Conservation (phyloP, 2,888 invertebrate genomes). For the Phaonia tiefii region DNA sequence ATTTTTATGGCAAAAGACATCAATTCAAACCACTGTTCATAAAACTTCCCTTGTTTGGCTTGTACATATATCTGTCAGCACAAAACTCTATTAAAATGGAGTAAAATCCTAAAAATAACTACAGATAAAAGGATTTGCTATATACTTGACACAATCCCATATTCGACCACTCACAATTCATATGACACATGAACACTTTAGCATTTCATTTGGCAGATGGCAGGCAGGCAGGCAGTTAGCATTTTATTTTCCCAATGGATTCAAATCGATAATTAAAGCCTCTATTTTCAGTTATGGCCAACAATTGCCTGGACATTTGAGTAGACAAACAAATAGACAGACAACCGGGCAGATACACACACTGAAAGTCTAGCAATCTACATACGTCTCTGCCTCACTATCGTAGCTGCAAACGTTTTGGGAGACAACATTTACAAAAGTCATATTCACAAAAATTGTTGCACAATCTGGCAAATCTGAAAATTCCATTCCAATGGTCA, state of each 20-base stretch:
- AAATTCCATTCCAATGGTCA: constrained; percentile 64
- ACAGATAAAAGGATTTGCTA: constrained; percentile 51
- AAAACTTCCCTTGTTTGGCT: neutral
- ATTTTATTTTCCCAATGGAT: constrained; percentile 60
- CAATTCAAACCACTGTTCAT: neutral
- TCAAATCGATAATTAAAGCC: constrained; percentile 63
- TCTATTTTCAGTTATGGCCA: constrained; percentile 45
- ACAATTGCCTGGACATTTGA: constrained; percentile 2
- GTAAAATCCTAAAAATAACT: constrained; percentile 48
- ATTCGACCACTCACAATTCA: constrained; percentile 8
- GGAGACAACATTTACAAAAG: constrained; percentile 25
- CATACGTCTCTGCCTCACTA: neutral
- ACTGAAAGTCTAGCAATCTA: neutral
- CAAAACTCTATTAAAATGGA: constrained; percentile 10
- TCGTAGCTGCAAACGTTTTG: neutral
- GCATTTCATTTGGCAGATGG: neutral
- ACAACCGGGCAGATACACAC: neutral
- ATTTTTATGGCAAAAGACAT: neutral
- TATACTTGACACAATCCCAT: constrained; percentile 5
- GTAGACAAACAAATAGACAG: too few relatives aligned
- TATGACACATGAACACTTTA: neutral
- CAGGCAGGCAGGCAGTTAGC: constrained; percentile 14
- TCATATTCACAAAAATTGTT: neutral
- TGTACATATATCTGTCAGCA: neutral
- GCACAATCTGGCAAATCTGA: constrained; percentile 56